Conservation (phyloP, 2,888 invertebrate species). For the Mesopsocus fuscifrons region DNA sequence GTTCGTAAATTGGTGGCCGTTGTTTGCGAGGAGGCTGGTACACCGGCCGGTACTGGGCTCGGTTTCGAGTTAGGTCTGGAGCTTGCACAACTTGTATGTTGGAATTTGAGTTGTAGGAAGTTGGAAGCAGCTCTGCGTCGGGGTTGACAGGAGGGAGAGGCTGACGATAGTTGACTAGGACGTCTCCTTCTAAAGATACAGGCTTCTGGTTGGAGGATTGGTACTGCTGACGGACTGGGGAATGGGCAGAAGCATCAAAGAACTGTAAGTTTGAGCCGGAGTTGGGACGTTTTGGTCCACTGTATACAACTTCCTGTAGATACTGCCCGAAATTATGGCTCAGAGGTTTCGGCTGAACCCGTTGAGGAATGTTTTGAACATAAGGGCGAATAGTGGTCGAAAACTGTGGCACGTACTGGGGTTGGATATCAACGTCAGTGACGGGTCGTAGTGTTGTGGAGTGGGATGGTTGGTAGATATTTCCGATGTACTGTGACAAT, state of each 20-base stretch:
- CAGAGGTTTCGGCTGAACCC: neutral
- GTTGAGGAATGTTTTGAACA: neutral
- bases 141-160: slow-evolving; percentile 48
- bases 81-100: slow-evolving; percentile 3
- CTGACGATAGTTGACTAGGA: slow-evolving; percentile 46
- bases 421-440: slow-evolving; percentile 1
- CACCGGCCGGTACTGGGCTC: neutral
- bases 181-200: slow-evolving; percentile 41
- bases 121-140: slow-evolving; percentile 39
- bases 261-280: neutral
- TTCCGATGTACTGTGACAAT: neutral
- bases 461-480: neutral
- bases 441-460: slow-evolving; percentile 6
- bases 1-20: neutral
- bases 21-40: neutral
- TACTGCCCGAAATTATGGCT: slow-evolving; percentile 3
- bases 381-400: neutral
- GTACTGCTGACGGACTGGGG: neutral
- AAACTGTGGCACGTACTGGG: neutral
- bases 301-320: neutral
- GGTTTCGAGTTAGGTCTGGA: neutral
- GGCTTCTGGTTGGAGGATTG: slow-evolving; percentile 8
- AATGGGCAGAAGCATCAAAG: neutral
- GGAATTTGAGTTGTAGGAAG: slow-evolving; percentile 16
- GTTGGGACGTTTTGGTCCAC: neutral